Evolutionary conservation across 2,888 invertebrate species (phyloP), one percentile per base, ranked within the genome.

Genomic region (Amiota minor): DNA sequence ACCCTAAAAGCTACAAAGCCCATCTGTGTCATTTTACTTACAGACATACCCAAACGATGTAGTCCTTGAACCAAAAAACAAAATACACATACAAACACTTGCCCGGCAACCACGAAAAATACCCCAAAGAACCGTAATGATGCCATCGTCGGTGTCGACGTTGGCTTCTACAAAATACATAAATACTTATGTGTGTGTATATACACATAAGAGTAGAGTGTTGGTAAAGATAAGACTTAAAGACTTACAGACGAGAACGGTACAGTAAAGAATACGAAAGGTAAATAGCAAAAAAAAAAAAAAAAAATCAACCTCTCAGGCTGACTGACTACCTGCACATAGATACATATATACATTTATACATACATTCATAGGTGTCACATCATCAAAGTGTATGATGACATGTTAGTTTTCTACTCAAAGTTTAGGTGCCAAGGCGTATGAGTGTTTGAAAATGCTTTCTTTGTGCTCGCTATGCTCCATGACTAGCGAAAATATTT

Each of bases 341-440:
- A 50, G 35, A 68, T 14, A 53, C 49, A 47, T 53, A 50, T 3
- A 68, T 14, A 53, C 49, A 53, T 14, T 53, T n/a, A n/a, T 6
- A 53, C 11, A n/a, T 14, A 16, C 53, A 53, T 53, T 16, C n/a
- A 14, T 16, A 59, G 68, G 59, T 59, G 70, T 56, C 70, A 70
- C 70, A 56, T 56, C 59, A 59, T 70, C 70, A 70, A 70, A 70
- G 56, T 59, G 70, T 70, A 56, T 74, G 82, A 83, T 83, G 82
- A 83, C 76, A 77, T 79, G 82, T 77, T 81, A 80, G 74, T 81
- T 79, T 78, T 74, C 50, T n/a, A 23, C 35, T 62, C 53, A 53
- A 23, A 18, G 64, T 20, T 72, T 74, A 64, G 72, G 76, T 75
- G 53, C n/a, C 79, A 67, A 35, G 6, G 35, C 35, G 35, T 35